Base-by-base conservation (phyloP, 37 sponge, comb jelly and placozoan genomes). In the Ephydatia muelleri region DNA sequence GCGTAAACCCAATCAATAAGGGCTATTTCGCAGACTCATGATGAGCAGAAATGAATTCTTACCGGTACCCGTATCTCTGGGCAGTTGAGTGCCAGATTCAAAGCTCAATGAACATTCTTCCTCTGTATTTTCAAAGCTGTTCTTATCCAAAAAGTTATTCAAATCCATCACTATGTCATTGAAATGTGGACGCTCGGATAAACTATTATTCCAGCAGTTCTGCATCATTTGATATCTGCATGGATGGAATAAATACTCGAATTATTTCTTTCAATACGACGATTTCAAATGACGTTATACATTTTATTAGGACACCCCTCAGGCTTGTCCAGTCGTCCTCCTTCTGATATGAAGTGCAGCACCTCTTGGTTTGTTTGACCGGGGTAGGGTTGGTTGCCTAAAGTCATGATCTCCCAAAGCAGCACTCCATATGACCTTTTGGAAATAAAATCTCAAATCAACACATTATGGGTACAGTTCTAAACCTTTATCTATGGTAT, bases 381-480 rank as follows among this genome's bases (percentile, higher is more conserved):
- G 25, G 96, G 96, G 65, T 95, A 95, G 28, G 96, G 96, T 70
- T 92, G 93, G 39, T 85, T 94, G 74, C 93, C 93, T 25, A 95
- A 72, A 2, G 91, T 93, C 83, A 83, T 89, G 69, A 95, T 83
- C 79, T 95, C 96, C 90, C 91, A 93, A 29, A 95, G 78, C 31
- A 93, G 31, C 22, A 95, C 82, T 38, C 96, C 96, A 89, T 70
- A 94, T 0, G 95, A 90, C 94, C 94, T 93, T 29, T 68, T n/a
- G 70, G 70, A 68, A n/a, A n/a, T 68, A 68, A 21, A 21, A 65
- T 65, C 66, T 65, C 14, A 65, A 14, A 65, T 21, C 21, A 21
- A 65, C 12, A 49, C 27, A 78, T 28, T 49, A 13, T 49, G 65
- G 13, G 34, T 23, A 65, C 1, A 22, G 16, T 64, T 33, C n/a